Conservation (phyloP, 1,140 invertebrate genomes). For the Zaprionus ornatus region DNA sequence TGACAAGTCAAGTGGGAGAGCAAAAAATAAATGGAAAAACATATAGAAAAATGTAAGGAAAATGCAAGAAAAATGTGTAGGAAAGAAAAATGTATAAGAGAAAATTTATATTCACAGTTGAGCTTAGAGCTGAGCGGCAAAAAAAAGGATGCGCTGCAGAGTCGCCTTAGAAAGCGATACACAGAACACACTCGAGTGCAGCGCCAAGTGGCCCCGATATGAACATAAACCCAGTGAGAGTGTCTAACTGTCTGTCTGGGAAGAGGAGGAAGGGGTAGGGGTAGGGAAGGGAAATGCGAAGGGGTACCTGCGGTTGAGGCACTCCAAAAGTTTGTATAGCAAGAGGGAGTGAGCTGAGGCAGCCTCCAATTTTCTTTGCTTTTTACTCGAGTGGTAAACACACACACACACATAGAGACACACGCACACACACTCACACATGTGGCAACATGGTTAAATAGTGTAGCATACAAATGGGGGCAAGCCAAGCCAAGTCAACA, state of each 20-base stretch:
- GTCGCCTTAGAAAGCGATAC: constrained; percentile 62
- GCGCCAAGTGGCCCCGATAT: constrained; percentile 50
- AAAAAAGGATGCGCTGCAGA: constrained; percentile 18
- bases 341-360: constrained; percentile 39
- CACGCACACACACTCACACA: constrained; percentile 16
- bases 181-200: constrained; percentile 36
- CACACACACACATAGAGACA: constrained; percentile 37
- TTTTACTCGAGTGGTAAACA: constrained; percentile 67
- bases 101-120: constrained; percentile 49
- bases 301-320: constrained; percentile 25
- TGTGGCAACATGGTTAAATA: constrained; percentile 58
- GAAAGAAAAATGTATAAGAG: constrained; percentile 35
- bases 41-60: neutral
- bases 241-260: constrained; percentile 13
- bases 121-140: too few relatives aligned
- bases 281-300: too few relatives aligned
- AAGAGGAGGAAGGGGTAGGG: constrained; percentile 10
- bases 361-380: constrained; percentile 56
- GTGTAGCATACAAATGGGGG: constrained; percentile 76
- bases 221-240: constrained; percentile 12
- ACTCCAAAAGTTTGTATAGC: constrained; percentile 64
- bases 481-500: constrained; percentile 71
- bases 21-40: constrained; percentile 12
- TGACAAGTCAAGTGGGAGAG: constrained; percentile 64
- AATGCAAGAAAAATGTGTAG: neutral